phyloP scores from a whole-genome alignment of 2,113 vertebrate genomes.

The Lathamus discolor region DNA sequence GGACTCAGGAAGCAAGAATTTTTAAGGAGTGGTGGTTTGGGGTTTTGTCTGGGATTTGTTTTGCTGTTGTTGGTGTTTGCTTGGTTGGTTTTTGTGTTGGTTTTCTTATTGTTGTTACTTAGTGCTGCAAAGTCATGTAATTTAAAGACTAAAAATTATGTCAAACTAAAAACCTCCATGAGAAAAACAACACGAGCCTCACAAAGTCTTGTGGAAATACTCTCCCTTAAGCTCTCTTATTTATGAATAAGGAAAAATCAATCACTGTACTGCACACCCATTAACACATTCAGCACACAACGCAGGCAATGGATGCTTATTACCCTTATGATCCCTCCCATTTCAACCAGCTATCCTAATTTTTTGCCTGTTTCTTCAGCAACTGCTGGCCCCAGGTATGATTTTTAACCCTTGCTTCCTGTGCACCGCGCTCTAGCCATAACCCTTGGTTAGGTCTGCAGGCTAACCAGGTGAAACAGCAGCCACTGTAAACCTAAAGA shows the following conservation, averaged over 20 bases:
- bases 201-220: neutral
- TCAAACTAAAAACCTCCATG: neutral
- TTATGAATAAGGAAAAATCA: neutral
- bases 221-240: neutral
- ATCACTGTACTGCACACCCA: neutral
- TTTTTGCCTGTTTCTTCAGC: neutral
- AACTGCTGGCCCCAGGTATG: neutral
- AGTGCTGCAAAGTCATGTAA: neutral
- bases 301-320: neutral
- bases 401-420: neutral
- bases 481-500: neutral
- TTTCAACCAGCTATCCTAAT: neutral
- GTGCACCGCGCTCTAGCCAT: neutral
- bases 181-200: neutral
- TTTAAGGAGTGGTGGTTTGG: neutral
- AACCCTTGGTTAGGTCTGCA: neutral
- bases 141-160: neutral
- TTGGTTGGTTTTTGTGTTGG: neutral
- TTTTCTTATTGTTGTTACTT: neutral
- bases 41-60: neutral
- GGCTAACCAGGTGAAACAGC: neutral
- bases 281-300: neutral
- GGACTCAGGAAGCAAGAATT: neutral
- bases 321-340: neutral
- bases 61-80: neutral